Evolutionary conservation across 1,140 invertebrate species (phyloP).

Genomic region (Patella vulgata): DNA sequence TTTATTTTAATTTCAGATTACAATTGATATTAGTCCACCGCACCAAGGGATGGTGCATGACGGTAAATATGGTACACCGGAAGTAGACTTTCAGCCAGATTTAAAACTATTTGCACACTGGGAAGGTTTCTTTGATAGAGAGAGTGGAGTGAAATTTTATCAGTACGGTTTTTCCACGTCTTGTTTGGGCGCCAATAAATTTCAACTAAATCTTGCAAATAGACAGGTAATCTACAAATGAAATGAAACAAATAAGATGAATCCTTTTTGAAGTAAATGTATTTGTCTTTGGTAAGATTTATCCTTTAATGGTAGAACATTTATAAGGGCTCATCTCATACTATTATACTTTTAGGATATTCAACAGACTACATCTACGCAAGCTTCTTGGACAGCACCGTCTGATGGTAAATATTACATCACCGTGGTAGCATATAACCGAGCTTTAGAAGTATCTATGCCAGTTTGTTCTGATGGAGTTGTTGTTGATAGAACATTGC

Average conservation of each 20-base stretch:
- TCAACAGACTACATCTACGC: slow-evolving; percentile 26
- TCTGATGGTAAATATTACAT: slow-evolving; percentile 32
- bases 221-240: too few species aligned
- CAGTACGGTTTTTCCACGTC: slow-evolving; percentile 27
- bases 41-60: slow-evolving; percentile 38
- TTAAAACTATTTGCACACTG: slow-evolving; percentile 30
- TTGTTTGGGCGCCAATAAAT: slow-evolving; percentile 19
- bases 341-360: slow-evolving; percentile 17
- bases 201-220: slow-evolving; percentile 13
- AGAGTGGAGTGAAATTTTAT: slow-evolving; percentile 44
- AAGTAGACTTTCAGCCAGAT: slow-evolving; percentile 36
- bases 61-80: slow-evolving; percentile 21
- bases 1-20: too few species aligned
- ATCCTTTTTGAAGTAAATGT: too few species aligned
- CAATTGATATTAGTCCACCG: slow-evolving; percentile 39
- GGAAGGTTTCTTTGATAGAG: slow-evolving; percentile 46
- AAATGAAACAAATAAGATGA: too few species aligned
- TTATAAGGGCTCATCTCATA: too few species aligned
- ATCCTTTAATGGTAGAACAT: too few species aligned
- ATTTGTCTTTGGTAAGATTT: too few species aligned
- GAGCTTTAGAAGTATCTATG: slow-evolving; percentile 26
- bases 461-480: slow-evolving; percentile 50
- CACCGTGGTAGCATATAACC: slow-evolving; percentile 43
- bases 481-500: slow-evolving; percentile 18
- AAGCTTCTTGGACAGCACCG: slow-evolving; percentile 18